Evolutionary conservation across 2,113 vertebrate species (phyloP).

Genomic region (Rhabdornis inornatus): DNA sequence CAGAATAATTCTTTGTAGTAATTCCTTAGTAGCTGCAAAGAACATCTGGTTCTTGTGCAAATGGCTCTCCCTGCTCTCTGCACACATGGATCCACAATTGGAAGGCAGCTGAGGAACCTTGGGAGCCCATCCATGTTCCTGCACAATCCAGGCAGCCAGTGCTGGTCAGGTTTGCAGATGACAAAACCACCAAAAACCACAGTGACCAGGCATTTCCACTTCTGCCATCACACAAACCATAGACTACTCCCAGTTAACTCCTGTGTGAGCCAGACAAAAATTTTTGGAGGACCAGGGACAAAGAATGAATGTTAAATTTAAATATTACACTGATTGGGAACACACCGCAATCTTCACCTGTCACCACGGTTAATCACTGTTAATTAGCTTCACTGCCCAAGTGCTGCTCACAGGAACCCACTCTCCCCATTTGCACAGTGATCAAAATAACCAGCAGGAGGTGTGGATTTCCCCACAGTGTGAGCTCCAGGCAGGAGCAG

Average conservation of each 20-base stretch:
- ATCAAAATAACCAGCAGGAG: neutral
- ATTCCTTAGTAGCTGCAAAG: neutral
- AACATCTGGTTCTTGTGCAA: neutral
- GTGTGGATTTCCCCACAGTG: rapidly evolving
- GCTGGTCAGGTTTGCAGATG: neutral
- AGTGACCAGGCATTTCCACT: neutral
- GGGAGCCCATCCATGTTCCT: neutral
- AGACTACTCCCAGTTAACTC: neutral
- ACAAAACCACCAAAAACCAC: neutral
- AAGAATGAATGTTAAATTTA: neutral
- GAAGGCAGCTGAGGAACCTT: neutral
- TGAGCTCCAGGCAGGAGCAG: neutral
- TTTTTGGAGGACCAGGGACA: neutral
- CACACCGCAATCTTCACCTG: neutral
- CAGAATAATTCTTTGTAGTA: neutral
- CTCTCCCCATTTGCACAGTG: neutral
- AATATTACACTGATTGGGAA: neutral
- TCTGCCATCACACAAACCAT: neutral
- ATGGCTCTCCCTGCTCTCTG: neutral
- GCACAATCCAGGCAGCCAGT: neutral
- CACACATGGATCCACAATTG: neutral
- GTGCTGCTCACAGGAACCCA: neutral
- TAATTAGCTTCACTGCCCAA: neutral
- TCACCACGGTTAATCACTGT: neutral
- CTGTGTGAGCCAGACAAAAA: neutral